Percentiles rank a stretch among this genome's conserved stretches.
These are phyloP conservation scores for Oreochromis spilurus DNA, from an alignment of 2,113 vertebrate species.

Conservation along the genomic window DNA sequence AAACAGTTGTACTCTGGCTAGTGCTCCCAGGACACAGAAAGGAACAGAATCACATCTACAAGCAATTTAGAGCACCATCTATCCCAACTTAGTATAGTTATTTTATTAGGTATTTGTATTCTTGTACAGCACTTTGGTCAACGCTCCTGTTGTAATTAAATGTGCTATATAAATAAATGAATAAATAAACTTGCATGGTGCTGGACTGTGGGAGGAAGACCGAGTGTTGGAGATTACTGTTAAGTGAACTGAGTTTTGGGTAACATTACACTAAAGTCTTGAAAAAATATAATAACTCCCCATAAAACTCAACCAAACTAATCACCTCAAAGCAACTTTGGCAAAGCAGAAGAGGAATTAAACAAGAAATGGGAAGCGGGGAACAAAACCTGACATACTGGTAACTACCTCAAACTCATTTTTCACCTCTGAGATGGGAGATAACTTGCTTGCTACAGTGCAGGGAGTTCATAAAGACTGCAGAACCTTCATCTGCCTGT, in stretches of 20 bases:
- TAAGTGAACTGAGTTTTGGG: not conserved
- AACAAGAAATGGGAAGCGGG: not conserved
- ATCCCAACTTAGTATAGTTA: not conserved
- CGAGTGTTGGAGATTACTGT: not conserved
- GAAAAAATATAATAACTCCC: not conserved
- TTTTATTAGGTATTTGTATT: too few relatives aligned
- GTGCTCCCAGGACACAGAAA: not conserved
- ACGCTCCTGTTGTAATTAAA: too few relatives aligned
- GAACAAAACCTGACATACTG: not conserved
- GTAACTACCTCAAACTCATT: not conserved
- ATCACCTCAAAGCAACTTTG: not conserved
- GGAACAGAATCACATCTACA: not conserved
- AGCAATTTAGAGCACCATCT: not conserved
- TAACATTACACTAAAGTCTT: not conserved
- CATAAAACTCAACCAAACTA: not conserved
- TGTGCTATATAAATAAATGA: too few relatives aligned
- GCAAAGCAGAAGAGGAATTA: not conserved
- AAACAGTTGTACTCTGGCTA: not conserved
- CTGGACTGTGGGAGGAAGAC: not conserved
- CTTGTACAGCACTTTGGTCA: too few relatives aligned
- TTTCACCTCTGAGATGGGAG: not conserved
- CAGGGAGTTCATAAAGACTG: not conserved
- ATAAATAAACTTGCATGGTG: not conserved
- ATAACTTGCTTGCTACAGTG: not conserved
- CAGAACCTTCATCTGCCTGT: slow-evolving; percentile 1